Evolutionary conservation across 2,797 vertebrate genomes (phyloP).

Genomic region (Cephalopachus bancanus): DNA sequence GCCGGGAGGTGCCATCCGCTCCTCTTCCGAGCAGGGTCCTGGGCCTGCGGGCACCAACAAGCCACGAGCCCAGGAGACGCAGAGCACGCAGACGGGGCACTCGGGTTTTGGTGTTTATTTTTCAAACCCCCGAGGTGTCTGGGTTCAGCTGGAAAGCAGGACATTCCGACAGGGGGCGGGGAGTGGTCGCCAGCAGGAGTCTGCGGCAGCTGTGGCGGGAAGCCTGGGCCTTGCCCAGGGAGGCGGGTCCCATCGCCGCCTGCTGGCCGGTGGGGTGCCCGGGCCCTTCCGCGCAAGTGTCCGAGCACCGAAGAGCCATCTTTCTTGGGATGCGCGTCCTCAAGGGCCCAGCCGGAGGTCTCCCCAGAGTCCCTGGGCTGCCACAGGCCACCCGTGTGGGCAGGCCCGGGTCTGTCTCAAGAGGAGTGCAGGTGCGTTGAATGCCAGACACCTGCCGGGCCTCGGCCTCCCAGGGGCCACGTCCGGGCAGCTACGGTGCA

Average conservation of each 20-base stretch:
- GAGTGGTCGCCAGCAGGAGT: neutral
- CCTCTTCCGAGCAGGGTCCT: too few relatives aligned
- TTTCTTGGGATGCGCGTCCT: neutral
- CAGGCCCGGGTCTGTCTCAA: neutral
- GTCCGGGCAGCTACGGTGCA: neutral
- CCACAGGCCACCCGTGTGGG: too few relatives aligned
- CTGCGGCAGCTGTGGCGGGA: slow-evolving; percentile 55
- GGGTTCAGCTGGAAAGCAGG: slow-evolving; percentile 81
- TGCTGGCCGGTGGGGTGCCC: neutral
- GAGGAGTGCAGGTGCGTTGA: slow-evolving; percentile 19
- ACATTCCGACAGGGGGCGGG: slow-evolving; percentile 16
- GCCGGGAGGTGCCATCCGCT: too few relatives aligned
- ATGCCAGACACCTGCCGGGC: neutral
- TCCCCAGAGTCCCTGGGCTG: neutral
- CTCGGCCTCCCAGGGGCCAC: neutral
- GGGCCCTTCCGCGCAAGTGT: neutral
- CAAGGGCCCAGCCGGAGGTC: slow-evolving; percentile 27
- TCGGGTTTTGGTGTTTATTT: slow-evolving; percentile 76
- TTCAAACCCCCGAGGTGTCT: slow-evolving; percentile 78
- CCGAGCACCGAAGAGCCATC: neutral
- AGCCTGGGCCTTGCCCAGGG: slow-evolving; percentile 49
- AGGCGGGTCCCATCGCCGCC: slow-evolving; percentile 37
- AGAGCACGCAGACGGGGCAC: slow-evolving; percentile 18
- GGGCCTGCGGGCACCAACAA: neutral
- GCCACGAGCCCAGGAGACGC: neutral